A percentile compares a stretch with the other conserved stretches of the same genome.
Conservation (phyloP, 2,797 vertebrate genomes). For the Melanotaenia pygmaea region DNA sequence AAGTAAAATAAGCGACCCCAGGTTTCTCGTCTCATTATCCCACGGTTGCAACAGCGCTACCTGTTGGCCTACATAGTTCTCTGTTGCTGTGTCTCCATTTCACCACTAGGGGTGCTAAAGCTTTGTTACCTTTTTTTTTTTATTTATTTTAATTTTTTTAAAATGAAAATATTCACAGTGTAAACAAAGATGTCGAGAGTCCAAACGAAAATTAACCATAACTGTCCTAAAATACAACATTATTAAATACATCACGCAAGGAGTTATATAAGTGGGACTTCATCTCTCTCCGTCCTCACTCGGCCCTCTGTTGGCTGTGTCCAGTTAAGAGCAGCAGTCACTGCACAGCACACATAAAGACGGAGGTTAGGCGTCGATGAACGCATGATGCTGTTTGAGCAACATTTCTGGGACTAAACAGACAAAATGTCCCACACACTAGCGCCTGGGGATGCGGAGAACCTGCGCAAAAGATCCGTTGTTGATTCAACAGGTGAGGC, state of each 20-base stretch:
- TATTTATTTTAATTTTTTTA: background rate
- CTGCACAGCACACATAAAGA: constrained; percentile 8
- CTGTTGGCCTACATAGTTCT: background rate
- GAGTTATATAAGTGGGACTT: background rate
- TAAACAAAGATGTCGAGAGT: background rate
- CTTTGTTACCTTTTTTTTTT: background rate
- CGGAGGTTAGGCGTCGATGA: fast-evolving
- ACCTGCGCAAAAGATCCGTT: constrained; percentile 69
- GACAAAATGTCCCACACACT: constrained; percentile 55
- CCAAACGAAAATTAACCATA: background rate
- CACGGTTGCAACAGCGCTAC: background rate
- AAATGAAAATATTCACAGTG: background rate
- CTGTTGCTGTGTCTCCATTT: background rate
- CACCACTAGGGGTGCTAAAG: constrained; percentile 12
- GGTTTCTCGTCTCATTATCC: background rate
- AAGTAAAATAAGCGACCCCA: too few relatives aligned
- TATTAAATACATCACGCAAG: background rate
- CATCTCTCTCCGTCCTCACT: background rate
- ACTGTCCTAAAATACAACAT: background rate
- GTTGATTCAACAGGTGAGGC: constrained; percentile 73
- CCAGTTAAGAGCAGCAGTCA: background rate
- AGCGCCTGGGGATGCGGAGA: constrained; percentile 66
- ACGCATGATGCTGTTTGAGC: background rate
- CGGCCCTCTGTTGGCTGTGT: background rate
- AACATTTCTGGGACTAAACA: background rate